Conservation (phyloP, 2,113 vertebrate genomes). For the Athene noctua region DNA sequence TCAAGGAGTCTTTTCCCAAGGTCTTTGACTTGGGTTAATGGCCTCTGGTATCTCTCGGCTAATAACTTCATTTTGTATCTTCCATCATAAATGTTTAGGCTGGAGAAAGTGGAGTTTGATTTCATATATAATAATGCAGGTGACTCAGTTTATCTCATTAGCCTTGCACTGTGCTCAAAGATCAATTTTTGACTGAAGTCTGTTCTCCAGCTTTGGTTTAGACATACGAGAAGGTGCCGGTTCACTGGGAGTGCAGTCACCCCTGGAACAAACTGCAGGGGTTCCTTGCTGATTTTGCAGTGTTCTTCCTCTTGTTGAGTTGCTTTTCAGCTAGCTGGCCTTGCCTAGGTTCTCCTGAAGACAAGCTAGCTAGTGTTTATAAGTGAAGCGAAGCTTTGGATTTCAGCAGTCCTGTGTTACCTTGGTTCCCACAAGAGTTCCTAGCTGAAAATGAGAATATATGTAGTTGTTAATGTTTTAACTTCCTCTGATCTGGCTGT, state of each 20-base stretch:
- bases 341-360: not conserved
- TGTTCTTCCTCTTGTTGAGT: not conserved
- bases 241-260: not conserved
- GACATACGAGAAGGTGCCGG: not conserved
- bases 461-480: not conserved
- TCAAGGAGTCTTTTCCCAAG: not conserved
- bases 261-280: not conserved
- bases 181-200: not conserved
- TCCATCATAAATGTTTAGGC: not conserved
- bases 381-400: not conserved
- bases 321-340: not conserved
- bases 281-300: not conserved
- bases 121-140: not conserved
- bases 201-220: not conserved
- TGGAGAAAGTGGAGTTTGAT: not conserved
- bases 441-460: too few relatives aligned
- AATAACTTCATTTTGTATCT: not conserved
- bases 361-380: not conserved
- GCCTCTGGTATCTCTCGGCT: not conserved
- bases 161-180: accelerated
- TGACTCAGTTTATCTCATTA: not conserved
- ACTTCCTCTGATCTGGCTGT: not conserved
- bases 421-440: not conserved
- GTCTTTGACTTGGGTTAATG: not conserved
- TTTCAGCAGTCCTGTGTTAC: not conserved